A percentile compares a stretch with the other conserved stretches of the same genome.
phyloP scores from a whole-genome alignment of 2,888 invertebrate genomes.

The Yponomeuta plumbellus region DNA sequence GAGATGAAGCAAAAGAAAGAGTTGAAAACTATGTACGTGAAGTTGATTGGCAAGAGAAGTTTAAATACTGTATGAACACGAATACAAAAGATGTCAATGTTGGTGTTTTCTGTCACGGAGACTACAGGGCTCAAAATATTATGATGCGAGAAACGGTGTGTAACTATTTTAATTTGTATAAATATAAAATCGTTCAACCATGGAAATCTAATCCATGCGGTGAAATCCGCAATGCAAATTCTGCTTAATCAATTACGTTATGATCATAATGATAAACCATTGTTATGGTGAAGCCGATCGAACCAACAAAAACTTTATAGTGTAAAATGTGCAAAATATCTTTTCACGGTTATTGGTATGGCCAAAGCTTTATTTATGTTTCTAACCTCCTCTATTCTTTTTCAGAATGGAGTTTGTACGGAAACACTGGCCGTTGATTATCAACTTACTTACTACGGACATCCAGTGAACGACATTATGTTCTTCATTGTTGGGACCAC shows the following conservation, averaged over 20 bases:
- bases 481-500: constrained; percentile 39
- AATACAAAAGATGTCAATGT: neutral
- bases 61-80: neutral
- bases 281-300: too few species aligned
- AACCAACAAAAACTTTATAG: too few species aligned
- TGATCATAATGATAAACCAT: too few species aligned
- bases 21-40: constrained; percentile 9
- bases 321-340: too few species aligned
- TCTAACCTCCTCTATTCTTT: constrained; percentile 8
- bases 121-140: constrained; percentile 21
- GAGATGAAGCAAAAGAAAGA: constrained; percentile 6
- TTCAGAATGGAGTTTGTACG: constrained; percentile 35
- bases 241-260: too few species aligned
- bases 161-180: constrained; percentile 15
- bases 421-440: constrained; percentile 43
- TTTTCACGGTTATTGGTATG: too few species aligned
- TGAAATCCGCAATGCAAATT: too few species aligned
- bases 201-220: too few species aligned
- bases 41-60: neutral
- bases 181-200: neutral
- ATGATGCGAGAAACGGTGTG: constrained; percentile 18
- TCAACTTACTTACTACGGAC: constrained; percentile 38
- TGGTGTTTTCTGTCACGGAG: constrained; percentile 21
- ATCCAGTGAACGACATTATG: constrained; percentile 39
- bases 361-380: neutral